Base-by-base conservation (phyloP, 2,797 vertebrate genomes). In the Coregonus sp. region DNA sequence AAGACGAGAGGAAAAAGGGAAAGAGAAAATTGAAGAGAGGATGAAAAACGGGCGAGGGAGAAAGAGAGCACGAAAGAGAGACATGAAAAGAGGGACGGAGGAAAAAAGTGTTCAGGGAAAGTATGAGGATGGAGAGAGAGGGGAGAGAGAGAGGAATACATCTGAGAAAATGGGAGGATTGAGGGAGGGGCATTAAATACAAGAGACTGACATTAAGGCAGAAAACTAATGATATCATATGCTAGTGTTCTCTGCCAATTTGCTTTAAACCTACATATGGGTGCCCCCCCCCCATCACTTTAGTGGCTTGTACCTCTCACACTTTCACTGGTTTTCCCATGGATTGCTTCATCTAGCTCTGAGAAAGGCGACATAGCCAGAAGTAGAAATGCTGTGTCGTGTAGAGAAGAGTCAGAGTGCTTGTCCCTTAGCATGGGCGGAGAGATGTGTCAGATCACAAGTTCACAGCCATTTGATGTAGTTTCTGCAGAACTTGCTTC, bases 241-340 rank as follows among this genome's bases (percentile, higher is more conserved):
- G 94, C 86, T 88, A 77, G 31, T 73, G 73, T 78, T 80, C 71
- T 20, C 75, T 91, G 92, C 93, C 93, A 94, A 86, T 90, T 90
- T 89, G 79, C 86, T 35, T 73, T 88, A 86, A 91, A 90, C 86
- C 87, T 89, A 90, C 83, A 79, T 76, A 66, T 54, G 75, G 25
- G 25, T 84, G 85, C 84, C 84, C 84, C 72, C 83, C 84, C 25
- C 25, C 25, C 25, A 25, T 25, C 25, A 25, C 25, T 80, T 82
- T 70, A 47, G 73, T 80, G 75, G 78, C 66, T 4, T 65, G 72
- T n/a, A 25, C 69, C 74, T 73, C 31, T 65, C 40, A 65, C 61
- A 67, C 78, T 73, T 71, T 75, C 79, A 25, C 5, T n/a, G 12
- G 25, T n/a, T 79, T 77, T 78, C 71, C 74, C 75, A 47, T 84